Evolutionary conservation across 1,140 invertebrate genomes (phyloP).

Genomic region (Nasonia giraulti): DNA sequence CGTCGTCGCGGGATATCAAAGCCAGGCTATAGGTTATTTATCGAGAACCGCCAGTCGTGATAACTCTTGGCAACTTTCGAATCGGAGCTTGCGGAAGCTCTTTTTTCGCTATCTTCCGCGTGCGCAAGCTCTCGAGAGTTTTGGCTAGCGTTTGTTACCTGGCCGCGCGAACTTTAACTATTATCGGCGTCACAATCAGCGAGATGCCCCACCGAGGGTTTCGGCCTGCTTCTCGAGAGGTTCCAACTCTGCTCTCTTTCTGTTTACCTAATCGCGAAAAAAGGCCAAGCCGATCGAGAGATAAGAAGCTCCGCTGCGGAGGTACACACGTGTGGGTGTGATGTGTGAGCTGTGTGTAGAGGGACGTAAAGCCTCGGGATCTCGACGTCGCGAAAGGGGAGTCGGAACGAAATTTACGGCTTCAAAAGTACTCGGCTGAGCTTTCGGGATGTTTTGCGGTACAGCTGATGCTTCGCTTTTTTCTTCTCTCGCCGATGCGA

Average conservation of each 20-base stretch:
- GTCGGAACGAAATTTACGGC: conserved; percentile 7
- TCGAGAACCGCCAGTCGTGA: conserved; percentile 54
- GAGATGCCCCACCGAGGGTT: neutral
- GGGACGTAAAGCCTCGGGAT: neutral
- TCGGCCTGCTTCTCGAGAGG: conserved; percentile 50
- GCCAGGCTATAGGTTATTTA: conserved; percentile 59
- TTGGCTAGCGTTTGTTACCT: conserved; percentile 46
- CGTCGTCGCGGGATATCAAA: conserved; percentile 54
- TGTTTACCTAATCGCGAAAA: conserved; percentile 21
- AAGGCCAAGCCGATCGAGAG: conserved; percentile 23
- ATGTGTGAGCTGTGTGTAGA: neutral
- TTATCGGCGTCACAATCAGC: conserved; percentile 59
- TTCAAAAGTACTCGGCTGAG: neutral
- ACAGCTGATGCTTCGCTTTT: neutral
- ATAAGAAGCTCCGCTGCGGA: neutral
- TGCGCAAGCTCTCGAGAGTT: conserved; percentile 21
- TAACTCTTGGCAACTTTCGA: conserved; percentile 49
- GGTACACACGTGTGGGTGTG: too few species aligned
- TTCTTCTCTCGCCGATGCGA: neutral
- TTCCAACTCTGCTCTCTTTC: conserved; percentile 6
- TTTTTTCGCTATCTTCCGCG: conserved; percentile 33
- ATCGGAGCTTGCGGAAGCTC: neutral
- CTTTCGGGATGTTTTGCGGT: neutral
- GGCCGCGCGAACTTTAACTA: conserved; percentile 57
- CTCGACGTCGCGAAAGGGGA: neutral